Evolutionary conservation across 2,113 vertebrate genomes (phyloP).

Genomic region (Gopherus flavomarginatus): DNA sequence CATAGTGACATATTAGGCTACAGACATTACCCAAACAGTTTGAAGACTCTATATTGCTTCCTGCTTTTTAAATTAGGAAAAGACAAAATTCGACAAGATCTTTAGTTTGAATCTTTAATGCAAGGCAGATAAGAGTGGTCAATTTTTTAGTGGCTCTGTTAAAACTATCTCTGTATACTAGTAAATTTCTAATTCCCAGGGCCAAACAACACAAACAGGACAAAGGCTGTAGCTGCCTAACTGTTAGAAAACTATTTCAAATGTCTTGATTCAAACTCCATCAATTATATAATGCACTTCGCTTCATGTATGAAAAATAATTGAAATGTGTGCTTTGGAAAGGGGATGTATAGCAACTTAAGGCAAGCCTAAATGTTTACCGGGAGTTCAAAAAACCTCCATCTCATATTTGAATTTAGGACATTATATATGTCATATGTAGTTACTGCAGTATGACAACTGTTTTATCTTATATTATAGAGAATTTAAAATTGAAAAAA

Average conservation of each 20-base stretch:
- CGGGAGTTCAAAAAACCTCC: slow-evolving; percentile 73
- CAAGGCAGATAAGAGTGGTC: slow-evolving; percentile 36
- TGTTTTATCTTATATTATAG: slow-evolving; percentile 82
- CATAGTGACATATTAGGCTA: slow-evolving; percentile 53
- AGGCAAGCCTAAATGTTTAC: slow-evolving; percentile 77
- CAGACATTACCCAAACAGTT: slow-evolving; percentile 44
- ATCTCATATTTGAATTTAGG: slow-evolving; percentile 84
- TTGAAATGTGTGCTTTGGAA: slow-evolving; percentile 64
- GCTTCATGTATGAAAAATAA: slow-evolving; percentile 63
- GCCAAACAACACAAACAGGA: slow-evolving; percentile 29
- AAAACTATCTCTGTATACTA: not conserved
- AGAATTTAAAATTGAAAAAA: slow-evolving; percentile 85
- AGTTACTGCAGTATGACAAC: slow-evolving; percentile 80
- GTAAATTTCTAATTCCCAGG: slow-evolving; percentile 51
- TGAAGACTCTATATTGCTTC: slow-evolving; percentile 31
- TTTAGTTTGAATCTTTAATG: slow-evolving; percentile 54
- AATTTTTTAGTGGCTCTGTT: slow-evolving; percentile 19
- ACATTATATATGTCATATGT: slow-evolving; percentile 83
- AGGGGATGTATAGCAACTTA: slow-evolving; percentile 55
- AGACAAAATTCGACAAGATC: slow-evolving; percentile 47
- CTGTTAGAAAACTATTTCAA: slow-evolving; percentile 53
- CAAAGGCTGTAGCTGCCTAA: slow-evolving; percentile 42
- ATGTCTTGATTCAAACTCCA: slow-evolving; percentile 57
- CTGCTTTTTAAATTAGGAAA: slow-evolving; percentile 58
- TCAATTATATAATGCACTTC: slow-evolving; percentile 70